Conservation (phyloP, 2,797 vertebrate genomes). For the Clangula hyemalis region DNA sequence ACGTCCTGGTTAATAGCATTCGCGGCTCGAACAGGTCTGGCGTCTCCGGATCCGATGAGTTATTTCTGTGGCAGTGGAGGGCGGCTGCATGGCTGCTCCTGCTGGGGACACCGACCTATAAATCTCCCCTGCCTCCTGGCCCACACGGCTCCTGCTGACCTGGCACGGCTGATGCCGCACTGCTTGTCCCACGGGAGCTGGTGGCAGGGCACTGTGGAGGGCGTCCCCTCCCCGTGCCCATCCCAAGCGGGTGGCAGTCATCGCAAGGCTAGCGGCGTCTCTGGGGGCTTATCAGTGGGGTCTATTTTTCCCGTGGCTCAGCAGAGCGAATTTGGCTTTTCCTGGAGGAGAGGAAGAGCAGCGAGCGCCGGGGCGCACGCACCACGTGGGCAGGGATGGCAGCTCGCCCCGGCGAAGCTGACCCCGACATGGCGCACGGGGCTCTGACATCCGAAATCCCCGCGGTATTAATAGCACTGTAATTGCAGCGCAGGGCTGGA, state of each 20-base stretch:
- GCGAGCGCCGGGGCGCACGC: fast-evolving
- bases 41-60: background rate
- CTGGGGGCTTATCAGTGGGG: background rate
- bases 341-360: background rate
- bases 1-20: background rate
- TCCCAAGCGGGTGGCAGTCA: background rate
- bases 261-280: background rate
- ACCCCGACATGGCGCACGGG: background rate
- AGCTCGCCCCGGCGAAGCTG: background rate
- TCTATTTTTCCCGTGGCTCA: background rate
- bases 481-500: constrained; percentile 62
- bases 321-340: background rate
- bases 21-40: background rate
- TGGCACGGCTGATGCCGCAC: background rate
- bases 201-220: fast-evolving
- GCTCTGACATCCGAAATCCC: constrained; percentile 60
- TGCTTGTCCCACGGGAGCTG: background rate
- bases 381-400: background rate
- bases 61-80: constrained; percentile 25
- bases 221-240: background rate
- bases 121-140: background rate
- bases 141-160: background rate
- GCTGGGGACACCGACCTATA: background rate
- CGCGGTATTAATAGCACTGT: constrained; percentile 63
- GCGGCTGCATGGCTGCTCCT: background rate